These are phyloP conservation scores for Ciconia boyciana DNA, from an alignment of 2,113 vertebrate genomes.

Conservation along the genomic window DNA sequence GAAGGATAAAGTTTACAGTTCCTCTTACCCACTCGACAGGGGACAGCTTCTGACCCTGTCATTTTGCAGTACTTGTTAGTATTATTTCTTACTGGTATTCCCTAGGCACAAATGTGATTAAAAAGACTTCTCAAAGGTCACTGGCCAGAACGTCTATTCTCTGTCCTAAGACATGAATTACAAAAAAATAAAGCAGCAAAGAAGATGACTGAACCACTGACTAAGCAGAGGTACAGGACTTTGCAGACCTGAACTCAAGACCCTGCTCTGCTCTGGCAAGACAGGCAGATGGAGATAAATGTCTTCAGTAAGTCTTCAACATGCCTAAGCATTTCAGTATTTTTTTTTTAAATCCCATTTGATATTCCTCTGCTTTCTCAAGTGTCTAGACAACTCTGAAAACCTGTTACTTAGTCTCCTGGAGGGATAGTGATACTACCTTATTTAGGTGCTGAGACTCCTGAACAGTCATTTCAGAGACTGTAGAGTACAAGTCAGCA, in stretches of 20 bases:
- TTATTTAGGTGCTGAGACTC: neutral
- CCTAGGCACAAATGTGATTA: conserved; percentile 28
- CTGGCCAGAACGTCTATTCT: neutral
- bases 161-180: conserved; percentile 3
- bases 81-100: conserved; percentile 30
- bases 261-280: neutral
- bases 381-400: conserved; percentile 35
- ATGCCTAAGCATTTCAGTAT: neutral
- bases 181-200: neutral
- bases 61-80: neutral
- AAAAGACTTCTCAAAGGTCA: conserved; percentile 49
- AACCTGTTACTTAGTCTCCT: conserved; percentile 31
- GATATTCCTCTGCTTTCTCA: conserved; percentile 31
- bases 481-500: neutral
- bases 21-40: neutral
- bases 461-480: neutral
- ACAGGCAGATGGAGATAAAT: conserved; percentile 10
- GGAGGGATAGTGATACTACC: neutral
- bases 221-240: neutral
- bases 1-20: conserved; percentile 27
- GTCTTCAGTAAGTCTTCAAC: neutral
- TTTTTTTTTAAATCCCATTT: neutral
- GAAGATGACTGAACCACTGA: neutral
- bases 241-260: neutral
- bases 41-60: neutral